Base-by-base conservation (phyloP, 30 jellyfish, hydroid and myxozoan genomes). In the Hydractinia echinata region DNA sequence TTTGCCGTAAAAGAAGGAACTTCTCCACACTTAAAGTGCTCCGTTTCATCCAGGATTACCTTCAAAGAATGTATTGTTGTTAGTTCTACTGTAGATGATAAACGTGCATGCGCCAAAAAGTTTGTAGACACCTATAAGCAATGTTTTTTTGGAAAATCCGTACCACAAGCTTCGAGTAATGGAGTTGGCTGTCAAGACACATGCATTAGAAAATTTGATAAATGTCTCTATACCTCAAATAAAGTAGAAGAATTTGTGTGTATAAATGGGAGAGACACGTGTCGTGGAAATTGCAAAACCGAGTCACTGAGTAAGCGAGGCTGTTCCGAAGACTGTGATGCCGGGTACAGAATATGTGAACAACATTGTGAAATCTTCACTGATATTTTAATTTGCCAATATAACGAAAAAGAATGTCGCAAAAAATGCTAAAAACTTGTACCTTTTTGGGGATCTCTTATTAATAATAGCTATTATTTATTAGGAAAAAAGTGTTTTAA, bases 291-390 rank as follows among this genome's bases (percentile, higher is more conserved):
- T 64, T 64, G 74, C 74, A 64, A 64, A 13, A 13, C 1, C 18
- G 44, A 30, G 44, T 30, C 44, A 30, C 44, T 30, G 44, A 30
- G 44, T 30, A 30, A 30, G 44, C 44, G 44, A 0, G 44, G 44
- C 44, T 30, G 44, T 30, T 30, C 44, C 44, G 44, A 30, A 64
- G 74, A 64, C 74, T 64, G 74, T 13, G 74, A 64, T n/a, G 74
- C 74, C 18, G 9, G 8, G 8, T 64, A n/a, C 39, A 7, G 19
- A 6, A 6, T 64, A 13, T 64, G 74, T 64, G 51, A 64, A 7
- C 10, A 13, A 7, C 10, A 51, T 13, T 44, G 51, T 64, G 19
- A 64, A 13, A 64, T 51, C 7, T 6, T 64, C 1, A 44, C 74
- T 6, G 51, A 64, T 13, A 51, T 44, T 6, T 64, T n/a, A 7